These are phyloP conservation scores for Solenopsis fugax DNA, from an alignment of 1,140 invertebrate species.

Conservation along the genomic window DNA sequence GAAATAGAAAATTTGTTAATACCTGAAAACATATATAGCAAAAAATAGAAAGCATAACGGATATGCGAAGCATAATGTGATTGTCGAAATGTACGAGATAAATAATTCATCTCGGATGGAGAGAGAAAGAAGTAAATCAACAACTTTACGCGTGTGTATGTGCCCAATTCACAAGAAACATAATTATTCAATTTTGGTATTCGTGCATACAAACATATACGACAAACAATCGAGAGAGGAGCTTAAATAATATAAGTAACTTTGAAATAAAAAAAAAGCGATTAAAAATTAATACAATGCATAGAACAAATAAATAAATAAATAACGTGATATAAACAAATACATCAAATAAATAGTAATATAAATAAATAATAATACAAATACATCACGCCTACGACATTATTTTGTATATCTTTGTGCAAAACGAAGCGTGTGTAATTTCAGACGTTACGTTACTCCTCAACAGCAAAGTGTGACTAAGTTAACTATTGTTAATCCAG, in stretches of 20 bases:
- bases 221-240: constrained; percentile 30
- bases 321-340: constrained; percentile 1
- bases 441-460: neutral
- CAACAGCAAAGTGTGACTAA: constrained; percentile 32
- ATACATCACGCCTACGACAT: constrained; percentile 13
- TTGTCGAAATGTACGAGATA: neutral
- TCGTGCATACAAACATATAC: constrained; percentile 42
- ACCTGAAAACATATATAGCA: neutral
- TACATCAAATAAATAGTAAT: neutral
- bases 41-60: constrained; percentile 28
- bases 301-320: constrained; percentile 52
- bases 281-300: neutral
- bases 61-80: constrained; percentile 47
- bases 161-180: constrained; percentile 45
- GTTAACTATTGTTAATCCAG: neutral
- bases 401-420: constrained; percentile 9
- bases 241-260: constrained; percentile 49
- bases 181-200: constrained; percentile 63
- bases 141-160: constrained; percentile 14
- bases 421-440: constrained; percentile 31
- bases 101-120: neutral
- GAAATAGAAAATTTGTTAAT: constrained; percentile 31
- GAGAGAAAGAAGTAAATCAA: constrained; percentile 30
- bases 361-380: neutral
- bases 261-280: neutral